Percentiles rank a stretch among this genome's conserved stretches.
Conservation (phyloP, 2,888 invertebrate genomes). For the Trachelus troglodyta region DNA sequence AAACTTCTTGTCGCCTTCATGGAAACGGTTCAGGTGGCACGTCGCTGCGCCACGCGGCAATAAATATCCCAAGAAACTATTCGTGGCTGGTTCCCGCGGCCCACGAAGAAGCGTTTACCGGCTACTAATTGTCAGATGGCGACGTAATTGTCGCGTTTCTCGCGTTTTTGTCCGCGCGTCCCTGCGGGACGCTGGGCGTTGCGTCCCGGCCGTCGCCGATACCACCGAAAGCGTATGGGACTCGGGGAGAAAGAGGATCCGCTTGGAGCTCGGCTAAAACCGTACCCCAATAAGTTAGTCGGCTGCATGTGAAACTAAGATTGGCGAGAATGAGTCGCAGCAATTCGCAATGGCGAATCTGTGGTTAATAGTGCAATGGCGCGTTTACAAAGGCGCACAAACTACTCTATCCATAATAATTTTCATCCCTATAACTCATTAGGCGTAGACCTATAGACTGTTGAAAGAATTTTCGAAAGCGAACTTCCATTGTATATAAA, state of each 20-base stretch:
- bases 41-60: conserved; percentile 32
- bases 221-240: background rate
- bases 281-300: conserved; percentile 47
- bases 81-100: conserved; percentile 36
- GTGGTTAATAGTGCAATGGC: background rate
- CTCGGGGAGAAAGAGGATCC: background rate
- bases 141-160: conserved; percentile 59
- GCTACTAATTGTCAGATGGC: conserved; percentile 63
- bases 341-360: background rate
- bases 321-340: background rate
- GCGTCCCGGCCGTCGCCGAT: background rate
- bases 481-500: background rate
- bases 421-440: background rate
- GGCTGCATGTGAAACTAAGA: conserved; percentile 14
- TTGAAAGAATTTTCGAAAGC: background rate
- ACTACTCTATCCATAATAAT: background rate
- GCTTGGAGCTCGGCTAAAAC: conserved; percentile 40
- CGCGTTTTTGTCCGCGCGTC: conserved; percentile 49
- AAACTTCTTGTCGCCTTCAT: conserved; percentile 6
- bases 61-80: conserved; percentile 56
- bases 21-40: conserved; percentile 29
- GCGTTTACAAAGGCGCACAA: background rate
- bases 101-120: conserved; percentile 52
- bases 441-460: background rate
- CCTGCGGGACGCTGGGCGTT: conserved; percentile 37